Conservation (phyloP, 1,140 invertebrate species). For the Megathymus violae region DNA sequence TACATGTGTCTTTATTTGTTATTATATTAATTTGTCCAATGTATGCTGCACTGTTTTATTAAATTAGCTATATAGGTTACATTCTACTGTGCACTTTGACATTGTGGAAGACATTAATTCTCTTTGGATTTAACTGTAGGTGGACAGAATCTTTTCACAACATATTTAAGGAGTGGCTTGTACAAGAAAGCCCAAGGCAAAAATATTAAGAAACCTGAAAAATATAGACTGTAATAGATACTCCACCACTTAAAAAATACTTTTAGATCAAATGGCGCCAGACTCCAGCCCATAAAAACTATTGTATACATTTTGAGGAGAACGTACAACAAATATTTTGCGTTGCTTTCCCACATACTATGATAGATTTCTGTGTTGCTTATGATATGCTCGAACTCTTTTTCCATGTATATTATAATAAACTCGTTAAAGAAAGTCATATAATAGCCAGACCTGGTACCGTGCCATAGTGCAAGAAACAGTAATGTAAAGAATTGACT, state of each 20-base stretch:
- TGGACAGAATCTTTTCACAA: constrained; percentile 41
- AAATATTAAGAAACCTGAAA: constrained; percentile 72
- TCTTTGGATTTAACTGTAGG: constrained; percentile 21
- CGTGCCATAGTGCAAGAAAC: constrained; percentile 97
- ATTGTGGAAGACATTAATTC: constrained; percentile 8
- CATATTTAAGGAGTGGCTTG: constrained; percentile 52
- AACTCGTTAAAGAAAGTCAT: constrained; percentile 96
- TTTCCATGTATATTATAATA: constrained; percentile 93
- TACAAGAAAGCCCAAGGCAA: constrained; percentile 69
- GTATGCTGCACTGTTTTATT: background rate
- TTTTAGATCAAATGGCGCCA: constrained; percentile 91
- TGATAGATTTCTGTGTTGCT: constrained; percentile 80
- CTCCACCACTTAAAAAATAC: constrained; percentile 82
- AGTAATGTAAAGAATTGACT: constrained; percentile 92
- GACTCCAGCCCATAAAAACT: constrained; percentile 93
- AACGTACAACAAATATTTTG: constrained; percentile 78
- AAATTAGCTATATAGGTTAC: background rate
- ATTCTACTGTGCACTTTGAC: constrained; percentile 5
- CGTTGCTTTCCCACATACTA: constrained; percentile 68
- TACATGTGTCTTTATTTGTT: too few relatives aligned
- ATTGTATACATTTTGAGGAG: constrained; percentile 90
- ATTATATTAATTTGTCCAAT: constrained; percentile 3
- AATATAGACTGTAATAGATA: constrained; percentile 66
- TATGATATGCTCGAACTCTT: constrained; percentile 86
- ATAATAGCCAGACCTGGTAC: constrained; percentile 95